Conservation (phyloP, 2,888 invertebrate species). For the Pandemis heparana region DNA sequence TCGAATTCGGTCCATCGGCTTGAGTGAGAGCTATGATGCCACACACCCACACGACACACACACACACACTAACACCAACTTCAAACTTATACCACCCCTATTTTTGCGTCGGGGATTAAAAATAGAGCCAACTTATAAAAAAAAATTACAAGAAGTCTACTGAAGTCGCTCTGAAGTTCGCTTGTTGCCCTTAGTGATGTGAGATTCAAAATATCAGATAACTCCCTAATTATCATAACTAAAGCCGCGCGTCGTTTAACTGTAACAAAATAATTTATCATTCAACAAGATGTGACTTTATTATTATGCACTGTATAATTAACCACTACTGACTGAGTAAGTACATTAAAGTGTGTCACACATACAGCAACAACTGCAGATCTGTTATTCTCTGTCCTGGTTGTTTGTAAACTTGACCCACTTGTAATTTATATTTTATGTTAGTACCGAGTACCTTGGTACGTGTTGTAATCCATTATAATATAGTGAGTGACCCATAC, state of each 20-base stretch:
- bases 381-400: slow-evolving; percentile 82
- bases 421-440: slow-evolving; percentile 51
- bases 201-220: not conserved
- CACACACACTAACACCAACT: too few relatives aligned
- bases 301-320: slow-evolving; percentile 12
- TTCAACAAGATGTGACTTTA: not conserved
- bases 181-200: not conserved
- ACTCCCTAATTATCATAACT: not conserved
- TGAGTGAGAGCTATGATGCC: too few relatives aligned
- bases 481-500: not conserved
- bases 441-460: slow-evolving; percentile 17
- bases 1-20: too few relatives aligned
- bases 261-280: not conserved
- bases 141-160: too few relatives aligned
- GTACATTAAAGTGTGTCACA: slow-evolving; percentile 56
- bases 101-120: too few relatives aligned
- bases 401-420: slow-evolving; percentile 80
- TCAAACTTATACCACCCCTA: too few relatives aligned
- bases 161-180: too few relatives aligned
- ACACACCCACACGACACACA: too few relatives aligned
- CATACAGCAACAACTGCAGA: slow-evolving; percentile 72
- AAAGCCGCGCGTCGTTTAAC: not conserved
- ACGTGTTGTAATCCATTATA: slow-evolving; percentile 23
- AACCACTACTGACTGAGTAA: slow-evolving; percentile 16
- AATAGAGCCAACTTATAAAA: too few relatives aligned